These are phyloP conservation scores for Autographa pulchrina DNA, from an alignment of 2,888 invertebrate genomes.

Conservation along the genomic window DNA sequence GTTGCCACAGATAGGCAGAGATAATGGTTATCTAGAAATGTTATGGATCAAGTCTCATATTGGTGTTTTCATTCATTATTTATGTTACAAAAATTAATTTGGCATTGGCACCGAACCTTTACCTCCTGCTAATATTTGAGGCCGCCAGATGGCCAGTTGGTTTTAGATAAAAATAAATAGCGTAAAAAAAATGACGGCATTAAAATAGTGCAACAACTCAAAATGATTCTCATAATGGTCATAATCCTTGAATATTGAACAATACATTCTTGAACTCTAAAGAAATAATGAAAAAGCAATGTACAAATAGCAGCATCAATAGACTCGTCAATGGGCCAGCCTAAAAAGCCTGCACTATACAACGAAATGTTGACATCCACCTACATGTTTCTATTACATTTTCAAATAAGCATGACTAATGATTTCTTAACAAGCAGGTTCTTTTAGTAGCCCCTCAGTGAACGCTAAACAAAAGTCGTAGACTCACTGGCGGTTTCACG, in stretches of 20 bases:
- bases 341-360: conserved; percentile 18
- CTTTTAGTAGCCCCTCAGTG: conserved; percentile 79
- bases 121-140: no score
- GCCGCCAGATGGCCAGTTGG: no score
- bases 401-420: conserved; percentile 85
- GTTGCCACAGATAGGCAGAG: no score
- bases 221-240: neutral
- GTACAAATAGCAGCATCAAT: conserved; percentile 28
- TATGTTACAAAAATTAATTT: no score
- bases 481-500: conserved; percentile 82
- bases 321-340: conserved; percentile 19
- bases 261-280: conserved; percentile 3
- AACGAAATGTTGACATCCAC: conserved; percentile 39
- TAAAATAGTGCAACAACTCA: neutral
- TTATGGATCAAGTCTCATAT: no score
- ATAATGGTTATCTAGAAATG: no score
- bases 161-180: no score
- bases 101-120: no score
- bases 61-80: no score
- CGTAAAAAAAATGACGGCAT: no score
- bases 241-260: conserved; percentile 6
- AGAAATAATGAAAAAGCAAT: conserved; percentile 17
- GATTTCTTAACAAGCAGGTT: conserved; percentile 84
- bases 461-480: conserved; percentile 82
- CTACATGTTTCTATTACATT: conserved; percentile 62